phyloP scores from a whole-genome alignment of 2,797 vertebrate species.

The Cebuella pygmaea region DNA sequence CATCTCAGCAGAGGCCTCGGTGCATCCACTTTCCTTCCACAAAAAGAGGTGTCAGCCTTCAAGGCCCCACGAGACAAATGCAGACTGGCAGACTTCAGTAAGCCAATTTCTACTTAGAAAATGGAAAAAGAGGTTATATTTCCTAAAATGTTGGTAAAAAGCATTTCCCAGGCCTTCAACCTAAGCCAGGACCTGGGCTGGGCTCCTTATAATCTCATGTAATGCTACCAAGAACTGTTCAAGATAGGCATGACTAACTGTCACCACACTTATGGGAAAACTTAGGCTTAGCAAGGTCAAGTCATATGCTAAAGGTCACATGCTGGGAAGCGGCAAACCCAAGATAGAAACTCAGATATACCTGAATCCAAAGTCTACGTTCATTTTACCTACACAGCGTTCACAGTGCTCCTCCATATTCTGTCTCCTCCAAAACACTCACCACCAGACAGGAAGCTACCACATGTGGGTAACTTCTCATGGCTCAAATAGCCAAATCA shows the following conservation, averaged over 20 bases:
- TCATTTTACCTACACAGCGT: fast-evolving
- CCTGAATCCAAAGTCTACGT: background rate
- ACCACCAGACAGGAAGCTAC: background rate
- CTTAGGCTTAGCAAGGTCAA: background rate
- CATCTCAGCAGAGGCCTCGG: background rate
- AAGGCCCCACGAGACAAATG: background rate
- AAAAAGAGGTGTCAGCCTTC: background rate
- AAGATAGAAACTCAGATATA: background rate
- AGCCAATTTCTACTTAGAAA: background rate
- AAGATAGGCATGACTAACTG: background rate
- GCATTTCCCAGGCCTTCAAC: background rate
- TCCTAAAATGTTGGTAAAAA: background rate
- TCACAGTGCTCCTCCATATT: too few relatives aligned
- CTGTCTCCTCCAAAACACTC: background rate
- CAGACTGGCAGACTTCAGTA: background rate
- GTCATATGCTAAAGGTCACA: background rate
- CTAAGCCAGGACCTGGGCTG: background rate
- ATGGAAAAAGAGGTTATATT: background rate
- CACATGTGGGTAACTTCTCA: background rate
- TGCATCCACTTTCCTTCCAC: too few relatives aligned
- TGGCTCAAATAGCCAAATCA: background rate
- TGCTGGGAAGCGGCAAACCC: background rate
- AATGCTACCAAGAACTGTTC: background rate
- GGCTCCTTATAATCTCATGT: background rate
- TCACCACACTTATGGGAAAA: background rate